Percentiles rank a stretch among this genome's conserved stretches.
phyloP scores from a whole-genome alignment of 2,113 vertebrate species.

The Leucopternis melanops region DNA sequence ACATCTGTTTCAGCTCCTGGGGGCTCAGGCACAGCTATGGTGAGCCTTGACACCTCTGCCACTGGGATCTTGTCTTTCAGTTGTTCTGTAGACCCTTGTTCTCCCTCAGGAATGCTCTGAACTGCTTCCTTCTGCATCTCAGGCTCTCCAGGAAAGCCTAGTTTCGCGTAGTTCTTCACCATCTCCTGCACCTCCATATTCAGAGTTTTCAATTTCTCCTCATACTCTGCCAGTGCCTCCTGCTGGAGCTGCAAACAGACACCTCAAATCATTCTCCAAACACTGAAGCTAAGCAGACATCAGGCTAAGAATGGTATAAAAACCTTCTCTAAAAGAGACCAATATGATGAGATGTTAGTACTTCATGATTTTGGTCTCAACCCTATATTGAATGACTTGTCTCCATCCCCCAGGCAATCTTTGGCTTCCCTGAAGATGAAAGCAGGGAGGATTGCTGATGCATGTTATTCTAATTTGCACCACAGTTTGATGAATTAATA shows the following conservation, averaged over 20 bases:
- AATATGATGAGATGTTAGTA: fast-evolving
- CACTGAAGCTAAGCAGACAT: not conserved
- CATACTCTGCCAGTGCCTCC: conserved; percentile 73
- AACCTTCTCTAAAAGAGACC: not conserved
- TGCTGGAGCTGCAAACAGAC: conserved; percentile 77
- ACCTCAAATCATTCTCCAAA: not conserved
- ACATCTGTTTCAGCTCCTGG: not conserved
- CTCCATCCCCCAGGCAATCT: not conserved
- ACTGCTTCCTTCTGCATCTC: conserved; percentile 9
- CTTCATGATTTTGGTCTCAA: not conserved
- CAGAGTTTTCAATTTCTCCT: conserved; percentile 75
- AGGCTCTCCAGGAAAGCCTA: conserved; percentile 67
- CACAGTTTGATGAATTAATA: not conserved
- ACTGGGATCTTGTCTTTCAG: not conserved
- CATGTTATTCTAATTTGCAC: not conserved
- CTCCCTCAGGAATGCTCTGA: not conserved
- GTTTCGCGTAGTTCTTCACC: conserved; percentile 70
- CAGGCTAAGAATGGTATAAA: not conserved
- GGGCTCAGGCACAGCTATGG: not conserved
- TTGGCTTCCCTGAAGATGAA: not conserved
- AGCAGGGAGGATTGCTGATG: too few relatives aligned
- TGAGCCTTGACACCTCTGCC: not conserved
- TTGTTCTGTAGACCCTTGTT: not conserved
- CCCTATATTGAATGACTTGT: too few relatives aligned
- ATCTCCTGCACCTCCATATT: conserved; percentile 73